Evolutionary conservation across 2,797 vertebrate genomes (phyloP).

Genomic region (Aphelocoma californica): DNA sequence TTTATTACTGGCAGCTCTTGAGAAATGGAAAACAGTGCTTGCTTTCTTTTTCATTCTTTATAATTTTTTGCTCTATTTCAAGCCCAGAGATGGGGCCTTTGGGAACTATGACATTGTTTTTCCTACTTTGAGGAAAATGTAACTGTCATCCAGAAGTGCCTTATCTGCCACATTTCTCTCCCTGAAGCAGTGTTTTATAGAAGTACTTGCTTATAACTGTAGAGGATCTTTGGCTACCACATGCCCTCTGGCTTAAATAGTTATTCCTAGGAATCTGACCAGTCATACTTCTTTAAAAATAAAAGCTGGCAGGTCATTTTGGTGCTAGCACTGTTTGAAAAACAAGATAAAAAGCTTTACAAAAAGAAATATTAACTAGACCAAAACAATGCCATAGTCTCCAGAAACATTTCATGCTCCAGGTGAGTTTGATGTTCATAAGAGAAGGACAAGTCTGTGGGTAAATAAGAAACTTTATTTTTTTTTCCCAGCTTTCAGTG

Average conservation of each 20-base stretch:
- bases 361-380: conserved; percentile 3
- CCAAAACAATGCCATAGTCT: not conserved
- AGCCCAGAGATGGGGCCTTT: not conserved
- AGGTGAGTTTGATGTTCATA: not conserved
- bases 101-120: conserved; percentile 23
- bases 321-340: not conserved
- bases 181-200: not conserved
- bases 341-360: not conserved
- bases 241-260: not conserved
- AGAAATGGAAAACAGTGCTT: conserved; percentile 7
- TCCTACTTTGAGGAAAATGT: conserved; percentile 29
- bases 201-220: not conserved
- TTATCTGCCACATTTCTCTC: conserved; percentile 38
- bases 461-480: not conserved
- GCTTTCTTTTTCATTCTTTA: not conserved
- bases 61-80: not conserved
- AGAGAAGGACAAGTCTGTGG: not conserved
- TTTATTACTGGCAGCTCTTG: not conserved
- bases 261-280: conserved; percentile 5
- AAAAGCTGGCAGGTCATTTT: conserved; percentile 7
- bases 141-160: not conserved
- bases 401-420: not conserved
- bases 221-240: not conserved
- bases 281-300: not conserved
- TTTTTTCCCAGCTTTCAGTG: not conserved